These are phyloP conservation scores for Diglossa cyanea DNA, from an alignment of 2,797 vertebrate genomes.

Conservation along the genomic window DNA sequence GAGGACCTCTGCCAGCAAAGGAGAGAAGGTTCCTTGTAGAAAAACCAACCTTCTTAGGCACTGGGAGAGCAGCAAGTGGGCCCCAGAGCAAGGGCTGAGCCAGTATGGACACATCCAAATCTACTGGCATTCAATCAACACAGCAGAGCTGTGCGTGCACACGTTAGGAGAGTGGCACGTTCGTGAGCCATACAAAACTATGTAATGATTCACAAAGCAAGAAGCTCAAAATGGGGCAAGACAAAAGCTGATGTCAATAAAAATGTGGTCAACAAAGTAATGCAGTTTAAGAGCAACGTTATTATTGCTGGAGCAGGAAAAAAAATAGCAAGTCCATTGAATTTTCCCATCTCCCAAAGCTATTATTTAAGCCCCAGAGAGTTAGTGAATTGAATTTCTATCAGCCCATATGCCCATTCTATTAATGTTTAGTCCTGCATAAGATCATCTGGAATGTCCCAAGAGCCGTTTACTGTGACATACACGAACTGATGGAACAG, in stretches of 20 bases:
- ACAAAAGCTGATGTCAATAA: background rate
- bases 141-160: accelerated
- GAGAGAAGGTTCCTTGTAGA: background rate
- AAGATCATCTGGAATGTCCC: background rate
- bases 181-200: background rate
- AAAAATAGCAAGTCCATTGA: background rate
- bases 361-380: background rate
- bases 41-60: background rate
- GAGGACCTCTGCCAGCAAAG: slow-evolving; percentile 82
- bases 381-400: background rate
- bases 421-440: background rate
- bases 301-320: background rate
- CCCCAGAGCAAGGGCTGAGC: background rate
- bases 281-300: accelerated
- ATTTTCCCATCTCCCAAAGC: background rate
- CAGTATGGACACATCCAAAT: background rate
- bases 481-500: background rate
- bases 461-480: background rate
- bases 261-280: background rate
- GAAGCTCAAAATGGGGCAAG: background rate
- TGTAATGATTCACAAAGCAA: background rate
- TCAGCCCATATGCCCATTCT: background rate
- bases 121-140: background rate
- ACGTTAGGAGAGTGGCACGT: accelerated
- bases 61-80: background rate